Conservation (phyloP, 2,888 invertebrate genomes). For the Drosophila siamana region DNA sequence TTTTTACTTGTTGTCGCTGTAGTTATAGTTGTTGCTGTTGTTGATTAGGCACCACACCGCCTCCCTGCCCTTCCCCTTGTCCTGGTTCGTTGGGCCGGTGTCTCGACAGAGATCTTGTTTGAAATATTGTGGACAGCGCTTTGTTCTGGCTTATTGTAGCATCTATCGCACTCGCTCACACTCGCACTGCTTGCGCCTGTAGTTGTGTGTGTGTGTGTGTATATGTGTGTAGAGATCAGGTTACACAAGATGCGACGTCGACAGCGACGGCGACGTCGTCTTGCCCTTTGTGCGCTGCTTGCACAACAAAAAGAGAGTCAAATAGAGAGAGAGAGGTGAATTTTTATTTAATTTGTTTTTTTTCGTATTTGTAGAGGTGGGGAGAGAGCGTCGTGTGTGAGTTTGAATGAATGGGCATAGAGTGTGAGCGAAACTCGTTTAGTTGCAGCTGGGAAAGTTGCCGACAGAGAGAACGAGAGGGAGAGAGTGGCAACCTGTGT, state of each 20-base stretch:
- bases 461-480: background rate
- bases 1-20: conserved; percentile 44
- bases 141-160: conserved; percentile 45
- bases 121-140: conserved; percentile 47
- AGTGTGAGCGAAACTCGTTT: conserved; percentile 56
- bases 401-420: conserved; percentile 28
- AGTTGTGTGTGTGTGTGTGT: conserved; percentile 15
- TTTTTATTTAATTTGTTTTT: background rate
- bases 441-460: conserved; percentile 54
- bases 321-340: conserved; percentile 9
- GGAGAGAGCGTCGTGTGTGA: conserved; percentile 4
- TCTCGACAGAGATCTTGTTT: conserved; percentile 45
- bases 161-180: conserved; percentile 18
- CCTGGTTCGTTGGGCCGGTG: conserved; percentile 5
- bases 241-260: conserved; percentile 58
- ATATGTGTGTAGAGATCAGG: conserved; percentile 60
- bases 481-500: conserved; percentile 42
- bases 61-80: conserved; percentile 1
- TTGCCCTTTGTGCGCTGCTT: conserved; percentile 37
- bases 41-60: conserved; percentile 31
- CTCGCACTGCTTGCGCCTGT: conserved; percentile 4
- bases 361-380: background rate
- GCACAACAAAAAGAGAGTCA: conserved; percentile 23
- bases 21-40: conserved; percentile 34
- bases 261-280: conserved; percentile 15